Percentiles rank a stretch among this genome's conserved stretches.
Conservation (phyloP, 2,888 invertebrate species). For the Melanophora roralis region DNA sequence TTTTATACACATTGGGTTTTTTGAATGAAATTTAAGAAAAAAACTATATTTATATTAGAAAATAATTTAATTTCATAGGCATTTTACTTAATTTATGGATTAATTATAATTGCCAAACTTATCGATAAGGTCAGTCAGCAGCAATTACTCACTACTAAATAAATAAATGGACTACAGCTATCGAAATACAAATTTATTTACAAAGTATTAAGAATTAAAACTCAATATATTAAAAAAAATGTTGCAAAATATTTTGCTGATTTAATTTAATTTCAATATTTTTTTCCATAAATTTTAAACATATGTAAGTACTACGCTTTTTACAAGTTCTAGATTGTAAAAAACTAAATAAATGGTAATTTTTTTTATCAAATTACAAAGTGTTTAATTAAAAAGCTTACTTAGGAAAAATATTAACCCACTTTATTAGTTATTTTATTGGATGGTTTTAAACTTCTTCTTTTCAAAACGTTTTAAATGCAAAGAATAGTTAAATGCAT, state of each 20-base stretch:
- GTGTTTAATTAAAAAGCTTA: constrained; percentile 38
- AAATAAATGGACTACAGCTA: not conserved
- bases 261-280: constrained; percentile 6
- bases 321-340: constrained; percentile 12
- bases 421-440: constrained; percentile 16
- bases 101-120: no score
- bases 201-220: not conserved
- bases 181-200: not conserved
- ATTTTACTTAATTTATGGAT: no score
- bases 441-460: not conserved
- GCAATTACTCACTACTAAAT: not conserved
- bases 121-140: constrained; percentile 15
- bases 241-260: constrained; percentile 52
- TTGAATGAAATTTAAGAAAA: no score
- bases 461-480: constrained; percentile 12
- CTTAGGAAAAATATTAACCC: constrained; percentile 34
- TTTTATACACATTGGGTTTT: no score
- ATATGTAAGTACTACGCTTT: constrained; percentile 48
- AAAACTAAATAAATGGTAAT: not conserved
- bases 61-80: no score
- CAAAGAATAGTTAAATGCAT: constrained; percentile 23
- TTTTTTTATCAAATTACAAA: constrained; percentile 11
- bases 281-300: not conserved
- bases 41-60: no score
- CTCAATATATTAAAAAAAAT: constrained; percentile 39